Percentiles rank a stretch among this genome's conserved stretches.
phyloP scores from a whole-genome alignment of 2,888 invertebrate species.

The Salticus scenicus region DNA sequence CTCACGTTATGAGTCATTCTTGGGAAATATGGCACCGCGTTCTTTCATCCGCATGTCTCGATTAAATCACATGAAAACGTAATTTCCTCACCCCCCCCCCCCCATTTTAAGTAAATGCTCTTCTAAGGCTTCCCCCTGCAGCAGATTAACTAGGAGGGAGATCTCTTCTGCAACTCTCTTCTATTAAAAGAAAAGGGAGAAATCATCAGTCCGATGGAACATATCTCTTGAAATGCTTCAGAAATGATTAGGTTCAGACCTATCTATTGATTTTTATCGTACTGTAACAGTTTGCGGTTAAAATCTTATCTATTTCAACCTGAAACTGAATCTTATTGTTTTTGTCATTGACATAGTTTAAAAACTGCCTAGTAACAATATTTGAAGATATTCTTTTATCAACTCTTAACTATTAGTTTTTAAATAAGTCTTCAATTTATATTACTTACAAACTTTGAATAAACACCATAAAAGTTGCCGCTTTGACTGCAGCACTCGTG shows the following conservation, averaged over 20 bases:
- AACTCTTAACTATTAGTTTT: no score
- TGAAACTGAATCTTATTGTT: no score
- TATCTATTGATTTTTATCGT: background rate
- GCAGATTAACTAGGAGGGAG: constrained; percentile 33
- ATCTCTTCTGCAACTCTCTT: background rate
- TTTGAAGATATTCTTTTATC: no score
- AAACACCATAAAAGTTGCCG: no score
- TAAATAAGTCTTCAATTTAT: no score
- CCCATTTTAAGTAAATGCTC: constrained; percentile 29
- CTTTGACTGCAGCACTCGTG: no score
- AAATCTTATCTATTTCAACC: no score
- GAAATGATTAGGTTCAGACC: background rate
- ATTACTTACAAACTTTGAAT: no score
- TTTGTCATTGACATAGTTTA: no score
- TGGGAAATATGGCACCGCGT: background rate
- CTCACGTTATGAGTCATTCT: background rate
- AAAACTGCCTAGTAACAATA: no score
- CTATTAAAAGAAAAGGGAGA: background rate
- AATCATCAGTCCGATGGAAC: background rate
- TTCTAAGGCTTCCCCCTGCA: background rate
- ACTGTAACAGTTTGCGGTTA: no score
- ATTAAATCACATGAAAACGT: constrained; percentile 61
- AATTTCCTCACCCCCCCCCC: constrained; percentile 21
- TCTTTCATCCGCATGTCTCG: constrained; percentile 53
- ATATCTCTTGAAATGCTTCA: background rate